Conservation (phyloP, 2,797 vertebrate genomes). For the Thaleichthys pacificus region DNA sequence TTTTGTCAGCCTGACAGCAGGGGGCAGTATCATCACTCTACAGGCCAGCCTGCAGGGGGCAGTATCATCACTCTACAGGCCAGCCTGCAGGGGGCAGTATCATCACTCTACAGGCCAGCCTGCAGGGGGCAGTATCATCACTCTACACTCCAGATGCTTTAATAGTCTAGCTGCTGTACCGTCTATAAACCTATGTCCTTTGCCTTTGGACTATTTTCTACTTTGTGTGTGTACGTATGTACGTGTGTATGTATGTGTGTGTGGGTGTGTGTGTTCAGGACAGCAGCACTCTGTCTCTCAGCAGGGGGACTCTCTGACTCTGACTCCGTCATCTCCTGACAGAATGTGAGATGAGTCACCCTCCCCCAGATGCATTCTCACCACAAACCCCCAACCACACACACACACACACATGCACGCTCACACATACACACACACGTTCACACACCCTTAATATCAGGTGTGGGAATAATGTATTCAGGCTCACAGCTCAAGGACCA, state of each 20-base stretch:
- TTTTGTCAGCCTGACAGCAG: slow-evolving; percentile 52
- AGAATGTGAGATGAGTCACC: slow-evolving; percentile 42
- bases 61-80: slow-evolving; percentile 49
- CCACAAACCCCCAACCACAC: not conserved
- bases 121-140: slow-evolving; percentile 57
- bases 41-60: slow-evolving; percentile 37
- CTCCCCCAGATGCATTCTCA: slow-evolving; percentile 27
- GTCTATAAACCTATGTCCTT: too few relatives aligned
- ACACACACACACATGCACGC: not conserved
- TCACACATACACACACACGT: not conserved
- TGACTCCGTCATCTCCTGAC: slow-evolving; percentile 36
- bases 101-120: slow-evolving; percentile 31
- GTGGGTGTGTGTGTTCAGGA: slow-evolving; percentile 12
- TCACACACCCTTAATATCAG: slow-evolving; percentile 21
- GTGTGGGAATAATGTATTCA: slow-evolving; percentile 30
- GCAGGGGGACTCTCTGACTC: slow-evolving; percentile 11
- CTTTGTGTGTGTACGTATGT: not conserved
- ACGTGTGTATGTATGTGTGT: not conserved
- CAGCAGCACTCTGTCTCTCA: slow-evolving; percentile 8
- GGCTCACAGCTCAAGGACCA: slow-evolving; percentile 25
- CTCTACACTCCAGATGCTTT: not conserved
- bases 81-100: slow-evolving; percentile 53
- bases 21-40: slow-evolving; percentile 58
- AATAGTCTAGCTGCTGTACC: too few relatives aligned
- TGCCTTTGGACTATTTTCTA: too few relatives aligned